A percentile compares a stretch with the other conserved stretches of the same genome.
These are phyloP conservation scores for Platanista minor DNA, from an alignment of 2,113 vertebrate species.

Conservation along the genomic window DNA sequence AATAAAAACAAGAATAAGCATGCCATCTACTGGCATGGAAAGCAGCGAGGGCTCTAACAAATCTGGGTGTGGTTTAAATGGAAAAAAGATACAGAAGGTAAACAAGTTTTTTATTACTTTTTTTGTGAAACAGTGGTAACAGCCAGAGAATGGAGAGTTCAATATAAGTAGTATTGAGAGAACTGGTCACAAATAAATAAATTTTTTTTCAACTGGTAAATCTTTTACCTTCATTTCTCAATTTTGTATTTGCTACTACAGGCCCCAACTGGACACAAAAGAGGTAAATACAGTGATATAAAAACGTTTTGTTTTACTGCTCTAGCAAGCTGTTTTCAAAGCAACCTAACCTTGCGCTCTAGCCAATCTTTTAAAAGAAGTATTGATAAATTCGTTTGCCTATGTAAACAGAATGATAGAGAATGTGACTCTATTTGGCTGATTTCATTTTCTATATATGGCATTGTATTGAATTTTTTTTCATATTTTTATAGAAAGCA, in stretches of 20 bases:
- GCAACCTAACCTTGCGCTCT: not conserved
- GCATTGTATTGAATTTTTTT: not conserved
- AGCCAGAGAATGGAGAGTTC: not conserved
- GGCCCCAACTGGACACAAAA: not conserved
- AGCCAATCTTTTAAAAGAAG: not conserved
- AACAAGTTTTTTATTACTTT: not conserved
- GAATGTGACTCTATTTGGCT: not conserved
- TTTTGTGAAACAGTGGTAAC: not conserved
- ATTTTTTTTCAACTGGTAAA: not conserved
- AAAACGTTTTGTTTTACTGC: not conserved
- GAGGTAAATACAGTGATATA: not conserved
- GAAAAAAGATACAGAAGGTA: not conserved
- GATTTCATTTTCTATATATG: not conserved
- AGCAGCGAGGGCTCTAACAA: not conserved
- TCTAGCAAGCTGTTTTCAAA: conserved; percentile 1
- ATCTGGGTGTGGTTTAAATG: not conserved
- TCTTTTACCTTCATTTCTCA: not conserved
- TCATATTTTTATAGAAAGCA: not conserved
- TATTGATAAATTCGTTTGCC: not conserved
- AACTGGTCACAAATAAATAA: not conserved
- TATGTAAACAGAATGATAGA: not conserved
- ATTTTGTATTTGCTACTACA: not conserved
- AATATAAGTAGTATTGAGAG: not conserved
- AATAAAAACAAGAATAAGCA: conserved; percentile 75
- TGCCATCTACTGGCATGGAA: conserved; percentile 75